Base-by-base conservation (phyloP, 2,888 invertebrate species). In the Bedellia somnulentella region DNA sequence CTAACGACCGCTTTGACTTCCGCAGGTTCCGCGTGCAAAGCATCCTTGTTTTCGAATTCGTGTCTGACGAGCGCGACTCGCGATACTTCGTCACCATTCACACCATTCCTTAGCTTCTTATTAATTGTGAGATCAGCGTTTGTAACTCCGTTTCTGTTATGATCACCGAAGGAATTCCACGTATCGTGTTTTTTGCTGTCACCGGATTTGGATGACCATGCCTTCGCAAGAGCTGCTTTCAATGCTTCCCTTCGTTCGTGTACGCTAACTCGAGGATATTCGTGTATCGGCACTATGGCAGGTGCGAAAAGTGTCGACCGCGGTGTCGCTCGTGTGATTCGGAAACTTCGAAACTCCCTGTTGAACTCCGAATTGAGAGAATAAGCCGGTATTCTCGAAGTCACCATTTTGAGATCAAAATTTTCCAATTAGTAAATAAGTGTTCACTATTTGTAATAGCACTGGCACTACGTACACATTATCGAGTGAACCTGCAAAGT, bases 321-420 rank as follows among this genome's bases (percentile, higher is more conserved):
- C 46, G 76, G 73, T 39, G 77, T 73, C 40, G 71, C 70, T 48
- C 76, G 58, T 43, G 77, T 70, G 46, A 76, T 70, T 47, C 77
- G 73, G 62, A 78, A 78, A 70, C 77, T 78, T 63, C 77, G 70
- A 61, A 78, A 78, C 67, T 78, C 77, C 59, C 77, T 73, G 64
- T 78, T 76, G 66, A 80, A 73, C 64, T 81, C 81, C 64, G 80
- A 79, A 64, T 80, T 80, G 45, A 81, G 64, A 57, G 77, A 76
- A 68, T 80, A 79, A 57, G 79, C 80, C 40, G 81, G 80, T 68
- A 81, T 79, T 56, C 80, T 78, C 57, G 80, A 80, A 55, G 80
- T 80, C 59, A 80, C 80, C 81, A 80, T 80, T 67, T 67, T 75
- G 75, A 75, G 73, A 71, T 70, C 71, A 62, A 70, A 38, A 63